Percentiles rank a stretch among this genome's conserved stretches.
phyloP scores from a whole-genome alignment of 2,888 invertebrate species.

The Habrosyne pyritoides region DNA sequence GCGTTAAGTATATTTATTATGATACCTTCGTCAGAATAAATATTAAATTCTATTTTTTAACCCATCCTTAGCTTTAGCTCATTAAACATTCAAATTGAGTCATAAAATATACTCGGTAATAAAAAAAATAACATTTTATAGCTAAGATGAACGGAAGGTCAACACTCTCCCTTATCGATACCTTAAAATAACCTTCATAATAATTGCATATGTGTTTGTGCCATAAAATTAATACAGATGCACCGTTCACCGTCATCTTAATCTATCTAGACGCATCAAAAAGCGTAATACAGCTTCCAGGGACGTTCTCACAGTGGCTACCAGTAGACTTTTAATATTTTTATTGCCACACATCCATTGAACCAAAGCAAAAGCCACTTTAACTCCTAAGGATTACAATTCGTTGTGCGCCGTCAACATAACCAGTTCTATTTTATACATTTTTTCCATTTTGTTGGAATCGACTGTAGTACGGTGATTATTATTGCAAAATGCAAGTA shows the following conservation, averaged over 20 bases:
- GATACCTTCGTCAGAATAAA: neutral
- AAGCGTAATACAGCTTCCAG: slow-evolving; percentile 20
- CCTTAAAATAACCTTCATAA: neutral
- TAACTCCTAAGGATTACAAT: neutral
- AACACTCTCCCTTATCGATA: neutral
- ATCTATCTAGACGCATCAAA: slow-evolving; percentile 7
- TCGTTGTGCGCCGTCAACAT: neutral
- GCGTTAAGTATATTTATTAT: too few relatives aligned
- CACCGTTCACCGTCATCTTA: slow-evolving; percentile 1
- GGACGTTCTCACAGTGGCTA: slow-evolving; percentile 39
- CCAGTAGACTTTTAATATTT: slow-evolving; percentile 17
- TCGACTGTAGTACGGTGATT: slow-evolving; percentile 21
- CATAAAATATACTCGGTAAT: neutral
- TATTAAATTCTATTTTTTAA: neutral
- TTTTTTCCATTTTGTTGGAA: slow-evolving; percentile 22
- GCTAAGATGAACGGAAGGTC: neutral
- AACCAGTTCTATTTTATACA: slow-evolving; percentile 5
- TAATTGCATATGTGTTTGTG: neutral
- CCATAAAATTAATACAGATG: slow-evolving; percentile 1
- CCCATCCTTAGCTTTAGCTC: neutral
- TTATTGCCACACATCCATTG: slow-evolving; percentile 3
- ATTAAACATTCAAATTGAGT: neutral
- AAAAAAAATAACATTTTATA: neutral
- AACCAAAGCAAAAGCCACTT: neutral
- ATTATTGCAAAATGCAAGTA: slow-evolving; percentile 18